Base-by-base conservation (phyloP, 2,797 vertebrate species). In the Passerculus sandwichensis region DNA sequence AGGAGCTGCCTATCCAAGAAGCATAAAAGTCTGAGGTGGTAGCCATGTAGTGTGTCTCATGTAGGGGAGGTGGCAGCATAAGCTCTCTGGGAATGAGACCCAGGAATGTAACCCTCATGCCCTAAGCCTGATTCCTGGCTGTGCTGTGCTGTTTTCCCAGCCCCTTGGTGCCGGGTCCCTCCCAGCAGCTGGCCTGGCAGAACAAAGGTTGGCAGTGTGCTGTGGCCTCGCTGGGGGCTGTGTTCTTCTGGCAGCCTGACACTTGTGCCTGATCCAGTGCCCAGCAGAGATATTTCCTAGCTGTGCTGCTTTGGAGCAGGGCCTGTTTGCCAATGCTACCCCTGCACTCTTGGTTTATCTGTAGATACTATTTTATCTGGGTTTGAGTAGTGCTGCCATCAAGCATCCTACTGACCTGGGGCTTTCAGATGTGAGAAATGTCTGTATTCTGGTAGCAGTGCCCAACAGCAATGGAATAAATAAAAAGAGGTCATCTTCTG, bases 191-290 rank as follows among this genome's bases (percentile, higher is more conserved):
- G 73, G 64, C 53, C 72, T 53, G 27, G 71, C 81, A 44, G 76
- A 89, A 94, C 92, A 96, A 92, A 94, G 82, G 54, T 40, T 65
- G 65, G 30, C 87, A 83, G 38, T 89, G 88, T 94, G 65, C 23
- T 29, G 32, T 62, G 73, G 70, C 69, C 77, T 84, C 0, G 0
- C 57, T 15, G 11, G 67, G 32, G 48, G 32, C 67, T 32, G n/a
- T 18, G n/a, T 59, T 73, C 21, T 69, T 76, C 42, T 92, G 78
- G 65, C 69, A 71, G 40, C 23, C 44, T 53, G 60, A 48, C 1
- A 6, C 60, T 62, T 48, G 34, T 47, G 42, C 26, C n/a, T 13
- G 40, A 44, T 47, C 34, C 54, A 44, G 47, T 23, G n/a, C 64
- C 38, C 38, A 11, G 88, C 36, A 51, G 70, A 92, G 50, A 81